Evolutionary conservation across 2,888 invertebrate species (phyloP).

Genomic region (Corbicula japonica): DNA sequence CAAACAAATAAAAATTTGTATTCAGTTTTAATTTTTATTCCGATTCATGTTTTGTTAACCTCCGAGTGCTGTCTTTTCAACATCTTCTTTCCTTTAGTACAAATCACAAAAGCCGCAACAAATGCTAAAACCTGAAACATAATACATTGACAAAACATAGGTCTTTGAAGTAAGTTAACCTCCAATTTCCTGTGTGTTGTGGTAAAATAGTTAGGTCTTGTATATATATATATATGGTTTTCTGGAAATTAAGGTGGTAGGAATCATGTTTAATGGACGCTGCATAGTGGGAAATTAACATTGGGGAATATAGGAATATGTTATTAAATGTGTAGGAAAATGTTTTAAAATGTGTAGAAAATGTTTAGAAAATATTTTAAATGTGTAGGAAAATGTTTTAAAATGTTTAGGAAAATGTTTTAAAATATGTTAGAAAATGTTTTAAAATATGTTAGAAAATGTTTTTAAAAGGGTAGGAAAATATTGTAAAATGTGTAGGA

Average conservation of each 20-base stretch:
- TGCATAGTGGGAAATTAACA: no score
- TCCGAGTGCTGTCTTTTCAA: not conserved
- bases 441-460: not conserved
- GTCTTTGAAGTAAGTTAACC: no score
- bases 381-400: not conserved
- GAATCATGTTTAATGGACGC: no score
- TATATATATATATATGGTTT: no score
- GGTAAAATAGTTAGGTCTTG: no score
- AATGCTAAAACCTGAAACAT: constrained; percentile 50
- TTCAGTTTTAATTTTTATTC: not conserved
- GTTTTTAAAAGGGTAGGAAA: not conserved
- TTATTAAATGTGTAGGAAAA: no score
- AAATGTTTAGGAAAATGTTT: not conserved
- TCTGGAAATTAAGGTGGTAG: no score
- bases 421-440: not conserved
- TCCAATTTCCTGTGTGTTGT: no score
- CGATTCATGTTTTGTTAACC: not conserved
- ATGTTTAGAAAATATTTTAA: no score
- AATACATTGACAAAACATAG: no score
- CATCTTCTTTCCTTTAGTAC: constrained; percentile 34
- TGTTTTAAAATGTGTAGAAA: not conserved
- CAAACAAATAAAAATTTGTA: not conserved
- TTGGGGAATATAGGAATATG: no score
- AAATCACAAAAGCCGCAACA: constrained; percentile 51
- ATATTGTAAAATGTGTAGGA: not conserved